Percentiles rank a stretch among this genome's conserved stretches.
Conservation (phyloP, 2,888 invertebrate species). For the Tridacna crocea region DNA sequence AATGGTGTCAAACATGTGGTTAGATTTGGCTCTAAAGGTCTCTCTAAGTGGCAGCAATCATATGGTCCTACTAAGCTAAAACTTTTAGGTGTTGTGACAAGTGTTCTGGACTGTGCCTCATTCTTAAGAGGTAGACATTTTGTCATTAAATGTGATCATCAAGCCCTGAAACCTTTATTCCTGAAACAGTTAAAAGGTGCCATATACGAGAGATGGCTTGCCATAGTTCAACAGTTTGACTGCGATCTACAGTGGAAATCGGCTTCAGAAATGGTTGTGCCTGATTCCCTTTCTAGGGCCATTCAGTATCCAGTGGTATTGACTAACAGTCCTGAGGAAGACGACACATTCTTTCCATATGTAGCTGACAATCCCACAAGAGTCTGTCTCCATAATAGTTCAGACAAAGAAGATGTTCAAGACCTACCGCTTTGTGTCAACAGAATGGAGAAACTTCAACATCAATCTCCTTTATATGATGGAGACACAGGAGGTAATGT, state of each 20-base stretch:
- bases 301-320: background rate
- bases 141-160: slow-evolving; percentile 54
- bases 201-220: slow-evolving; percentile 56
- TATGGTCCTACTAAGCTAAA: slow-evolving; percentile 49
- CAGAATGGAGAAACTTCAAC: background rate
- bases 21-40: slow-evolving; percentile 46
- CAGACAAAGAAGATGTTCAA: background rate
- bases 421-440: too few relatives aligned
- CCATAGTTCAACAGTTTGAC: slow-evolving; percentile 51
- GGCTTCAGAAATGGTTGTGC: slow-evolving; percentile 34
- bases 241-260: slow-evolving; percentile 46
- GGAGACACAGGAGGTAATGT: too few relatives aligned
- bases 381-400: too few relatives aligned
- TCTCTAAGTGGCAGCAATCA: slow-evolving; percentile 50
- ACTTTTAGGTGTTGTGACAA: slow-evolving; percentile 51
- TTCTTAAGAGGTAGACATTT: slow-evolving; percentile 52
- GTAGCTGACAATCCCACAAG: slow-evolving; percentile 29
- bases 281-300: slow-evolving; percentile 28
- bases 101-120: slow-evolving; percentile 48
- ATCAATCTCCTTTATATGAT: background rate
- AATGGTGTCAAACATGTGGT: slow-evolving; percentile 35
- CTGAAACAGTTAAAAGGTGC: slow-evolving; percentile 40
- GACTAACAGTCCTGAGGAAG: slow-evolving; percentile 37
- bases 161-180: slow-evolving; percentile 34
- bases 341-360: slow-evolving; percentile 38